Evolutionary conservation across 37 sponge, comb jelly and placozoan species (phyloP).

Genomic region (Crambe crambe): DNA sequence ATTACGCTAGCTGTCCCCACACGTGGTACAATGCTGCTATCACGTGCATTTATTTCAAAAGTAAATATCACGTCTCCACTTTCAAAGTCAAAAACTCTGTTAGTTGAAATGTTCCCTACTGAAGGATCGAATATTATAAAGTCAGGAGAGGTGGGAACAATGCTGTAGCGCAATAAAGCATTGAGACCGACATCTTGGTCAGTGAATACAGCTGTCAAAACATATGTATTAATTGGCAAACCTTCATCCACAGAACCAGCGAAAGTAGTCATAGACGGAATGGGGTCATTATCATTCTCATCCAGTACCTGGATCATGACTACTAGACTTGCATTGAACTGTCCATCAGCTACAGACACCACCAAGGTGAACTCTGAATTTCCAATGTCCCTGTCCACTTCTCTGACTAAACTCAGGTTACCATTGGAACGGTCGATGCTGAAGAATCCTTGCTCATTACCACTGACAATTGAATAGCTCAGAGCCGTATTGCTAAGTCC

Average conservation of each 20-base stretch:
- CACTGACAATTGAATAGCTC: constrained; percentile 30
- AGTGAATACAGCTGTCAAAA: constrained; percentile 41
- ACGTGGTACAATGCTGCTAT: constrained; percentile 30
- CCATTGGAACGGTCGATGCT: constrained; percentile 40
- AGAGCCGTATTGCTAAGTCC: constrained; percentile 29
- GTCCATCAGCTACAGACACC: constrained; percentile 49
- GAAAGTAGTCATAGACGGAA: constrained; percentile 17
- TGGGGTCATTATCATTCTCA: constrained; percentile 63
- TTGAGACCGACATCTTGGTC: constrained; percentile 57
- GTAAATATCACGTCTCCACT: constrained; percentile 6
- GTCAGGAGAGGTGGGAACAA: constrained; percentile 3
- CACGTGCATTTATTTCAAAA: constrained; percentile 59
- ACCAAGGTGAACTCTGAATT: constrained; percentile 17
- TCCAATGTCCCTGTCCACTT: constrained; percentile 49
- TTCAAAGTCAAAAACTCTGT: constrained; percentile 64
- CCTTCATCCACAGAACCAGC: constrained; percentile 39
- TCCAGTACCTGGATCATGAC: constrained; percentile 37
- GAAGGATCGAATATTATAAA: constrained; percentile 4
- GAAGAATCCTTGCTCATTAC: constrained; percentile 38
- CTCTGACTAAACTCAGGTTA: constrained; percentile 18
- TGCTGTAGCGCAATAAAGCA: constrained; percentile 43
- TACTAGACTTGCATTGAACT: constrained; percentile 12
- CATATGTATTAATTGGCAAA: constrained; percentile 14
- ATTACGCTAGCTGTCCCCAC: constrained; percentile 32
- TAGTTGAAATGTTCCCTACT: constrained; percentile 37